A percentile compares a stretch with the other conserved stretches of the same genome.
These are phyloP conservation scores for Tympanuchus pallidicinctus DNA, from an alignment of 2,113 vertebrate species.

Conservation along the genomic window DNA sequence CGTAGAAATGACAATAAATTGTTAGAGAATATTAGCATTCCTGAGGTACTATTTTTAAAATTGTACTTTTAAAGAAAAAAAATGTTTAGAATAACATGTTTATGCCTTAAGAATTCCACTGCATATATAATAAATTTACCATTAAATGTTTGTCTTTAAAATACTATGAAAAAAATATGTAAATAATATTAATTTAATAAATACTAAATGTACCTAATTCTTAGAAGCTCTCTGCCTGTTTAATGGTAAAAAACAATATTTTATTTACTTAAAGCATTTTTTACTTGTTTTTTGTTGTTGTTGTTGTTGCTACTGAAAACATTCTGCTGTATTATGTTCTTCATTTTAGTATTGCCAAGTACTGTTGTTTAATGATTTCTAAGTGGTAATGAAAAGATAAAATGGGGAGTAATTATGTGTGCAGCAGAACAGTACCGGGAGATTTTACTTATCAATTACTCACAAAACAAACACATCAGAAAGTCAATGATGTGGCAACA, in stretches of 20 bases:
- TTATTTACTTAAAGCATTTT: not conserved
- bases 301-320: not conserved
- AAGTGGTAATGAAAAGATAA: not conserved
- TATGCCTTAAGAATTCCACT: not conserved
- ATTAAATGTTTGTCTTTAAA: not conserved
- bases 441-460: not conserved
- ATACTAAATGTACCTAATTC: not conserved
- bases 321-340: not conserved
- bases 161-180: not conserved
- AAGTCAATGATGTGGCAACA: not conserved
- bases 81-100: fast-evolving
- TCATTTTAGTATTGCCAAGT: not conserved
- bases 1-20: not conserved
- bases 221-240: not conserved
- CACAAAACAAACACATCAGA: not conserved
- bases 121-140: not conserved
- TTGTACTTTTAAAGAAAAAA: not conserved
- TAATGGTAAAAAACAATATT: not conserved
- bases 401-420: not conserved
- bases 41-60: not conserved
- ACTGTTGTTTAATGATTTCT: not conserved
- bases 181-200: not conserved
- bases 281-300: not conserved
- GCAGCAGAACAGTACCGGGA: not conserved
- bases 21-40: not conserved